Evolutionary conservation across 2,113 vertebrate genomes (phyloP), one percentile per base, ranked within the genome.

Genomic region (Neodontobutis hainanensis): DNA sequence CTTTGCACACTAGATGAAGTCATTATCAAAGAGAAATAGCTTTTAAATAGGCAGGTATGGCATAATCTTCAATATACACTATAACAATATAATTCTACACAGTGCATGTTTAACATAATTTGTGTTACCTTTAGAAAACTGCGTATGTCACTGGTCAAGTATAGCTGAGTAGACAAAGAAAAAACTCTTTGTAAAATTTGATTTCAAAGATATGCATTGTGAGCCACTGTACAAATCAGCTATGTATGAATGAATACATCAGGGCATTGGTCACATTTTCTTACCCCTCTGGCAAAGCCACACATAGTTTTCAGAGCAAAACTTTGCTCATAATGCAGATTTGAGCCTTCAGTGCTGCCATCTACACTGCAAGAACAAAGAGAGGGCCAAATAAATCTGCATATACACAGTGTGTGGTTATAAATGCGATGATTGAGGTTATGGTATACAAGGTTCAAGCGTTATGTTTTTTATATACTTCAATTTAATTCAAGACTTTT

Each of bases 61-160:
- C 40, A 4, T 11, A 19, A 6, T 34, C 8, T 2, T 5, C 5
- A 0, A 65, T 43, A 43, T 43, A 46, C 12, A 5, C 3, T 5
- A 34, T 35, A 5, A 55, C 27, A 55, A 36, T 55, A 32, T 55
- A 55, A 27, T 38, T 11, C 6, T n/a, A 16, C 14, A 15, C 14
- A 11, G 10, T 46, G 44, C 6, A 46, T 11, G 5, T 42, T 11
- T 46, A 27, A 27, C 19, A 2, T 50, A 73, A 42, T 5, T 4
- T 16, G 5, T 53, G 27, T 9, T 85, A 88, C 89, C 87, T 86
- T 94, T 58, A 78, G 44, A 63, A 96, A 94, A 43, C 90, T 93
- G 78, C 83, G 89, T 58, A 92, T 85, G 68, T 98, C 95, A 57
- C 96, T 99, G 0, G 89, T 90, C 70, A 99, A 73, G 87, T 92